Evolutionary conservation across 2,888 invertebrate genomes (phyloP), one percentile per base, ranked within the genome.

Genomic region (Ommatoiulus sabulosus): DNA sequence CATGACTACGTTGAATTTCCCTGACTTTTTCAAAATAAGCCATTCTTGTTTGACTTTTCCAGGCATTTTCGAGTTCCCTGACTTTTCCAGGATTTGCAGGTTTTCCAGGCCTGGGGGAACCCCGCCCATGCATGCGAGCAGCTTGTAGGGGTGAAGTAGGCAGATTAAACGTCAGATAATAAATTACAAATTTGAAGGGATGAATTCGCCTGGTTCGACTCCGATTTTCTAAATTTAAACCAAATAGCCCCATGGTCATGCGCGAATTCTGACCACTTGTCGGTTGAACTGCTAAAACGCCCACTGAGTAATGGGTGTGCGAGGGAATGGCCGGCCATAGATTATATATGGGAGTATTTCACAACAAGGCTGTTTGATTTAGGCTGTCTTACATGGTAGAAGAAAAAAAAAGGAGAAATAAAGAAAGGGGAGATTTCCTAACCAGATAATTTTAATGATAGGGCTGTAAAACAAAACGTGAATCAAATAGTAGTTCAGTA

Each of bases 171-270:
- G 72, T 8, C 72, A 72, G 72, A 72, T 24, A 72, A 72, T 72
- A 72, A 72, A 24, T 72, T 8, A 24, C 72, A n/a, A 72, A 72
- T 72, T 72, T 72, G 72, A 24, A 72, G 35, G n/a, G 72, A 72
- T 72, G 24, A 72, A 72, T 24, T 72, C n/a, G n/a, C n/a, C n/a
- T n/a, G n/a, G n/a, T n/a, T n/a, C 24, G 7, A 72, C 72, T 24
- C 24, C 72, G 24, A 72, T 72, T 72, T 72, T 72, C 72, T 24
- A 72, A 72, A 72, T 72, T 72, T 72, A 72, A 24, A 72, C 72
- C 72, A 72, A 72, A 72, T 72, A 72, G 72, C 72, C 72, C 72
- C 72, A 72, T 72, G 72, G 72, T 24, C 72, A 72, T 72, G 72
- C 72, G 20, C 63, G 3, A n/a, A 17, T 17, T 12, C 57, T 57